Evolutionary conservation across 2,113 vertebrate species (phyloP), one percentile per base, ranked within the genome.

Genomic region (Pungitius pungitius): DNA sequence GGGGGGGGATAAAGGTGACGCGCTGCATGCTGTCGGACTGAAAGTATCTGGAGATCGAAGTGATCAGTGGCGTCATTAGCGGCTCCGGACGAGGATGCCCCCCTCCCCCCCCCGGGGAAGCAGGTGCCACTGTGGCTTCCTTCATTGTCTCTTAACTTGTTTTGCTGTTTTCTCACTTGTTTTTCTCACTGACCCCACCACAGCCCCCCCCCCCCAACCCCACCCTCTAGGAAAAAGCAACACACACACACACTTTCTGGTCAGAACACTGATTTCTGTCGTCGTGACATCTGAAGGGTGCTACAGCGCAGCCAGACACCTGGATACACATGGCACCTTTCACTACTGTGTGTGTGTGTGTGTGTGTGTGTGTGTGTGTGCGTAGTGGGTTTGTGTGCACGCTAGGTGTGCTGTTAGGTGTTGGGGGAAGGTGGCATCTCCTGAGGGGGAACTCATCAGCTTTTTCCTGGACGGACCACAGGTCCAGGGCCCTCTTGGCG

Each of bases 41-140:
- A 94, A 51, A 94, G 94, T 94, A 94, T 95, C 94, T 90, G 90
- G 92, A 87, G 92, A 91, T 87, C 1, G 77, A 88, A 87, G 68
- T 61, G 12, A 89, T 86, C 88, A 81, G 84, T 84, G 88, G 71
- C 80, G 81, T 87, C 90, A 65, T 90, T 80, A 89, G 89, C 83
- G 88, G 78, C 61, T 65, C 70, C 73, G 68, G 69, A 70, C 54
- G 58, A 54, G 39, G 76, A 73, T 62, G 73, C 71, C 58, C 76
- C 40, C 39, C 76, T 78, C 80, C 78, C 80, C 60, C 75, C 84
- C 80, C 80, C 76, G 30, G 70, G 83, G 86, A 90, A 89, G 90
- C 86, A 91, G 90, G 87, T 91, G 91, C 83, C 91, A 91, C 40
- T 78, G 85, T 78, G 56, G 85, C 83, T 90, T 88, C 83, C 86